These are phyloP conservation scores for Psettodes erumei DNA, from an alignment of 2,113 vertebrate genomes.

Conservation along the genomic window DNA sequence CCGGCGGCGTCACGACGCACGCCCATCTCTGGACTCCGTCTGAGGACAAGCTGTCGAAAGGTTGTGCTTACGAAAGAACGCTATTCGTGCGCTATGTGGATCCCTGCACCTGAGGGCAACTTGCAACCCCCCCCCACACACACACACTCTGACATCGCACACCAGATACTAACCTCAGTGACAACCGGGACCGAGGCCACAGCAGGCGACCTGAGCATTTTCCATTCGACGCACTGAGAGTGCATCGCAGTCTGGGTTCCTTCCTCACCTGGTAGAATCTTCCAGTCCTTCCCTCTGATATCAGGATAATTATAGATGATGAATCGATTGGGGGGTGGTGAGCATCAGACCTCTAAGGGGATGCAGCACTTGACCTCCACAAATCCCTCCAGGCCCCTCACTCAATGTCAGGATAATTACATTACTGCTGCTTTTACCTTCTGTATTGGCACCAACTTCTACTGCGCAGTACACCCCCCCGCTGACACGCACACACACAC, in stretches of 20 bases:
- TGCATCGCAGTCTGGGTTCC: slow-evolving; percentile 25
- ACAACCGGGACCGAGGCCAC: slow-evolving; percentile 58
- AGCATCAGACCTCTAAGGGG: slow-evolving; percentile 73
- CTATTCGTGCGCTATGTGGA: slow-evolving; percentile 74
- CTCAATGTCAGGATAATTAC: slow-evolving; percentile 76
- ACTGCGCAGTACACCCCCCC: neutral
- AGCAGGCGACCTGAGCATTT: slow-evolving; percentile 35
- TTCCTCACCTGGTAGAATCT: slow-evolving; percentile 19
- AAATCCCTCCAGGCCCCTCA: slow-evolving; percentile 73
- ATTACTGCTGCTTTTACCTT: slow-evolving; percentile 69
- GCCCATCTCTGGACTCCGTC: slow-evolving; percentile 34
- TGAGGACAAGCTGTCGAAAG: slow-evolving; percentile 54
- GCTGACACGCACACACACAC: neutral
- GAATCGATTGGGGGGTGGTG: slow-evolving; percentile 68
- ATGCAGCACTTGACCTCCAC: slow-evolving; percentile 74
- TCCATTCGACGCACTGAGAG: slow-evolving; percentile 24
- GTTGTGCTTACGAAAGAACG: slow-evolving; percentile 63
- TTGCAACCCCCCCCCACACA: slow-evolving; percentile 37
- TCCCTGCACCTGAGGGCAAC: slow-evolving; percentile 57
- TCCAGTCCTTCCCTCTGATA: slow-evolving; percentile 53
- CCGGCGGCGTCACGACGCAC: slow-evolving; percentile 46
- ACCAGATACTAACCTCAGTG: slow-evolving; percentile 48
- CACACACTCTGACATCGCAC: slow-evolving; percentile 42
- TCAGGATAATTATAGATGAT: slow-evolving; percentile 71
- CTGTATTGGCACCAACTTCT: slow-evolving; percentile 26